Conservation (phyloP, 2,113 vertebrate genomes). For the Lontra canadensis region DNA sequence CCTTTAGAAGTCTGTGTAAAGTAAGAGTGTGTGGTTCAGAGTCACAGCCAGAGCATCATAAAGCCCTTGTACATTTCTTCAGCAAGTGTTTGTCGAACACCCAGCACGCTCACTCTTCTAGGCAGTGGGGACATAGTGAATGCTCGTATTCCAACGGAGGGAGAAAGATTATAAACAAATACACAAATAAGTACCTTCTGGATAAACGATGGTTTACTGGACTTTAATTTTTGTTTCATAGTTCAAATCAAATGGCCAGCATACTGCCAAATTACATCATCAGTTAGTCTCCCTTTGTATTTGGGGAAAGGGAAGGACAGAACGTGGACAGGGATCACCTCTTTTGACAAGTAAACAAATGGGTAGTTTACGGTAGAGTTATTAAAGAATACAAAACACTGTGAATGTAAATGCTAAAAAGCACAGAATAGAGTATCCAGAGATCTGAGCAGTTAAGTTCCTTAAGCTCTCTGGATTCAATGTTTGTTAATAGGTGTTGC, state of each 20-base stretch:
- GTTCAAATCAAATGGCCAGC: background rate
- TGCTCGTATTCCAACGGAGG: background rate
- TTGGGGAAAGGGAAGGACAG: background rate
- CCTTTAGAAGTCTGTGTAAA: background rate
- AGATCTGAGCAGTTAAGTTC: constrained; percentile 34
- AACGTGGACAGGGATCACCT: background rate
- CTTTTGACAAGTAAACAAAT: constrained; percentile 1
- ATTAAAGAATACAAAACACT: background rate
- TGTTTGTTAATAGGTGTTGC: background rate
- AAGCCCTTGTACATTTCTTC: background rate
- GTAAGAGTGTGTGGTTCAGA: background rate
- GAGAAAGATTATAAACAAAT: background rate
- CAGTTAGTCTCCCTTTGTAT: background rate
- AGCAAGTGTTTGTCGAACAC: background rate
- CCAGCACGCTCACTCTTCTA: background rate
- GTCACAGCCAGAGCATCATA: background rate
- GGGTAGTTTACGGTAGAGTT: background rate
- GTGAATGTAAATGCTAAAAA: background rate
- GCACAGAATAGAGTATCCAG: background rate
- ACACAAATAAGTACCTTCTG: background rate
- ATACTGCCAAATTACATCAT: background rate
- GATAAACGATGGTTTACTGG: background rate
- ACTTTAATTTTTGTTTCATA: constrained; percentile 39
- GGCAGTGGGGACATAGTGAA: background rate
- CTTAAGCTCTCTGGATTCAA: background rate